Conservation (phyloP, 2,888 invertebrate genomes). For the Alentia gelatinosa region DNA sequence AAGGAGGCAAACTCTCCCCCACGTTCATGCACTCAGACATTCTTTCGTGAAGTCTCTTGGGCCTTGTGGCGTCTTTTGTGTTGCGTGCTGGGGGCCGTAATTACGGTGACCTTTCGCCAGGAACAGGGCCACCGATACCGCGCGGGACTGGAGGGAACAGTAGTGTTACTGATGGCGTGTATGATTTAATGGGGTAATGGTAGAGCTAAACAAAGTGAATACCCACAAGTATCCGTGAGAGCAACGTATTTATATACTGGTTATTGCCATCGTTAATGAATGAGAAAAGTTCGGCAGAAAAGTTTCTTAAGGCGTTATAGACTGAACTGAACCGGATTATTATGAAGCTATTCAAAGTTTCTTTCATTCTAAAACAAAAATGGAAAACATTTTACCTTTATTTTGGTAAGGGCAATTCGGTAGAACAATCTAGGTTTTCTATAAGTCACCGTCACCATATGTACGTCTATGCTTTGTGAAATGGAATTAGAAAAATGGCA, state of each 20-base stretch:
- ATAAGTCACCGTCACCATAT: too few relatives aligned
- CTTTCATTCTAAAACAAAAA: too few relatives aligned
- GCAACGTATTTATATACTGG: background rate
- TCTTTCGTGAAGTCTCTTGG: background rate
- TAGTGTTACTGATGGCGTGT: background rate
- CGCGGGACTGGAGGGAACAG: background rate
- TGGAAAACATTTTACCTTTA: too few relatives aligned
- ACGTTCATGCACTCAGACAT: background rate
- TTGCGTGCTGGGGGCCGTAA: background rate
- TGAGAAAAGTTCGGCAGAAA: too few relatives aligned
- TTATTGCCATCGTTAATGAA: too few relatives aligned
- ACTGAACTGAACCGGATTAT: too few relatives aligned
- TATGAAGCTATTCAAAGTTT: too few relatives aligned
- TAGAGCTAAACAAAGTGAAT: background rate
- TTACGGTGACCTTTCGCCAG: background rate
- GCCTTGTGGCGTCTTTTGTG: background rate
- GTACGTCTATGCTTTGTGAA: too few relatives aligned
- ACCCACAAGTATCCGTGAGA: background rate
- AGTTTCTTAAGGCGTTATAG: too few relatives aligned
- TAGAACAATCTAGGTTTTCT: too few relatives aligned
- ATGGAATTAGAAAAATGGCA: too few relatives aligned
- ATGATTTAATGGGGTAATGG: background rate
- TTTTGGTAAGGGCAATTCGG: too few relatives aligned
- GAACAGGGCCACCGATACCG: background rate
- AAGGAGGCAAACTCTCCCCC: background rate